Percentiles rank a stretch among this genome's conserved stretches.
These are phyloP conservation scores for Papilio xuthus DNA, from an alignment of 1,140 invertebrate species.

Conservation along the genomic window DNA sequence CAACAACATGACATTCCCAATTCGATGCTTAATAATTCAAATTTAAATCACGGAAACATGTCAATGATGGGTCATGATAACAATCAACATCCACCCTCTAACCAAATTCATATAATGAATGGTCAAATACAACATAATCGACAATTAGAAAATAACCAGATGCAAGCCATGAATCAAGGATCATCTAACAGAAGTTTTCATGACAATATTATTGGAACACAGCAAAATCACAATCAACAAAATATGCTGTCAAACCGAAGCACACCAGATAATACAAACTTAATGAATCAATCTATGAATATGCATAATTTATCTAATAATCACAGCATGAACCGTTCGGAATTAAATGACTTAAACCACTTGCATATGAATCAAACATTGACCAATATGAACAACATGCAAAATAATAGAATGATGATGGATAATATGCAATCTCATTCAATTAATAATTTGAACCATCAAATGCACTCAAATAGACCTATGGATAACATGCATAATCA, in stretches of 20 bases:
- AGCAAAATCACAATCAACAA: slow-evolving; percentile 64
- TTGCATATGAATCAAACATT: slow-evolving; percentile 76
- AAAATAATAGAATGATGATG: slow-evolving; percentile 76
- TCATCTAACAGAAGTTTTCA: slow-evolving; percentile 66
- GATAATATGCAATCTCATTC: slow-evolving; percentile 72
- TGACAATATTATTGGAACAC: slow-evolving; percentile 65
- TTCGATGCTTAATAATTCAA: slow-evolving; percentile 59
- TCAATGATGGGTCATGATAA: slow-evolving; percentile 72
- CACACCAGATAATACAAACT: slow-evolving; percentile 63
- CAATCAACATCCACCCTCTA: slow-evolving; percentile 58
- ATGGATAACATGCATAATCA: slow-evolving; percentile 73
- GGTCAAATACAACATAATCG: slow-evolving; percentile 76
- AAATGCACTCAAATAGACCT: slow-evolving; percentile 70
- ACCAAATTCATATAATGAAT: slow-evolving; percentile 77
- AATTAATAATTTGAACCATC: slow-evolving; percentile 68
- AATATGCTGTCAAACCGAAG: slow-evolving; percentile 68
- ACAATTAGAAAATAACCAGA: slow-evolving; percentile 64
- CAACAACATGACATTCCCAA: slow-evolving; percentile 64
- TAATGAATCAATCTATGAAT: slow-evolving; percentile 71
- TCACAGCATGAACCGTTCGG: slow-evolving; percentile 66
- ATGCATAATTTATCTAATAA: slow-evolving; percentile 68
- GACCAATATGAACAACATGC: slow-evolving; percentile 73
- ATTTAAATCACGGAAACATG: slow-evolving; percentile 68
- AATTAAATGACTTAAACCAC: slow-evolving; percentile 70
- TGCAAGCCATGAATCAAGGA: slow-evolving; percentile 67